Evolutionary conservation across 2,888 invertebrate genomes (phyloP).

Genomic region (Amaurobius ferox): DNA sequence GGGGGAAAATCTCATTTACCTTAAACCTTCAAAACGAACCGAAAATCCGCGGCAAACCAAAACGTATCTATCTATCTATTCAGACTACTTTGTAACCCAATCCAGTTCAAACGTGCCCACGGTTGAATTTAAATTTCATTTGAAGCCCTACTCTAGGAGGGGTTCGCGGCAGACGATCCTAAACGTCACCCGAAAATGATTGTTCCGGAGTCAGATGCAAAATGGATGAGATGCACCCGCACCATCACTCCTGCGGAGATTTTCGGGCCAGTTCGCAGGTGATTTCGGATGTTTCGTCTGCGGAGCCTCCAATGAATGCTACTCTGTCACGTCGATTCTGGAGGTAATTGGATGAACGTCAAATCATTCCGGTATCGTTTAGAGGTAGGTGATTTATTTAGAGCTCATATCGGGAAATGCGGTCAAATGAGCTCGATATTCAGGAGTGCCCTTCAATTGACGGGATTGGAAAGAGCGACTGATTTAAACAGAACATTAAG

Average conservation of each 20-base stretch:
- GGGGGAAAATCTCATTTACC: no score
- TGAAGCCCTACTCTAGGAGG: no score
- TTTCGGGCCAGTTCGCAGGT: neutral
- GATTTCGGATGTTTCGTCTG: neutral
- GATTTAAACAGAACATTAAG: no score
- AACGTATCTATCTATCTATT: no score
- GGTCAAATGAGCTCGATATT: neutral
- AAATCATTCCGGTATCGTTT: conserved; percentile 14
- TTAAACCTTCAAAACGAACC: no score
- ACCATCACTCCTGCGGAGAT: neutral
- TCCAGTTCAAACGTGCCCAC: no score
- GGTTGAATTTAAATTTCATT: no score
- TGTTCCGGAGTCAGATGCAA: neutral
- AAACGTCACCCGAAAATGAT: neutral
- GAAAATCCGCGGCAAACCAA: no score
- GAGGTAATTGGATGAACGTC: conserved; percentile 7
- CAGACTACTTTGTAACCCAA: no score
- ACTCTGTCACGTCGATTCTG: neutral
- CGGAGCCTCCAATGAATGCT: neutral
- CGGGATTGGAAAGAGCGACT: neutral
- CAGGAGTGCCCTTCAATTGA: no score
- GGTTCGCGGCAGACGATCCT: no score
- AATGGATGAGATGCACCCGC: neutral
- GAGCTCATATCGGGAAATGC: neutral
- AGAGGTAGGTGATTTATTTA: neutral